A percentile compares a stretch with the other conserved stretches of the same genome.
Evolutionary conservation across 2,888 invertebrate genomes (phyloP).

Genomic region (Lagria hirta): DNA sequence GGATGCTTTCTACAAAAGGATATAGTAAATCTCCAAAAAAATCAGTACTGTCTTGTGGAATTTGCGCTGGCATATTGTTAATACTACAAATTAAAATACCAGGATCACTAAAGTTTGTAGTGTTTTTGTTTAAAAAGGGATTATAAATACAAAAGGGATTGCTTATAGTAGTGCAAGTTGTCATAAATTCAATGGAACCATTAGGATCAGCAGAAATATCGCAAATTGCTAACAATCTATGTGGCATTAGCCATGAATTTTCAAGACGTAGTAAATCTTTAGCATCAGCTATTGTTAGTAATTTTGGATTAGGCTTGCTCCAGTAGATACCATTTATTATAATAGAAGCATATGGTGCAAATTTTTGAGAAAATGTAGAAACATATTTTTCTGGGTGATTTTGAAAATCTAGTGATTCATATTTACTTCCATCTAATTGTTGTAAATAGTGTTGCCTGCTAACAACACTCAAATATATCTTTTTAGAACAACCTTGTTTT

Average conservation of each 20-base stretch:
- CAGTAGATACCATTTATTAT: constrained; percentile 99
- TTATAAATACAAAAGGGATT: constrained; percentile 99
- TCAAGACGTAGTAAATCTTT: constrained; percentile 88
- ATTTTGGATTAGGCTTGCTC: constrained; percentile 94
- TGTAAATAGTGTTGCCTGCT: constrained; percentile 92
- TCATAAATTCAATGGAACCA: constrained; percentile 93
- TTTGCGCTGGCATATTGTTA: constrained; percentile 99
- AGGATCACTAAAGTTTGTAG: constrained; percentile 93
- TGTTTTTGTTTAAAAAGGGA: constrained; percentile 96
- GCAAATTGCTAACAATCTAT: constrained; percentile 91
- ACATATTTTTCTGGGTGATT: constrained; percentile 91
- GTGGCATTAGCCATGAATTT: constrained; percentile 86
- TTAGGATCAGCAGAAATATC: constrained; percentile 98
- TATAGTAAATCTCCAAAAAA: constrained; percentile 93
- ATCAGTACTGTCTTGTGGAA: constrained; percentile 96
- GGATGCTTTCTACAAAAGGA: constrained; percentile 87
- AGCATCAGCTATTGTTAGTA: constrained; percentile 97
- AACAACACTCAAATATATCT: constrained; percentile 95
- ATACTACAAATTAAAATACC: constrained; percentile 99
- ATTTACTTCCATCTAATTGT: constrained; percentile 88
- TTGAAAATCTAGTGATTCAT: constrained; percentile 85
- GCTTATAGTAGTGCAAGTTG: constrained; percentile 99
- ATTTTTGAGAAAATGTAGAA: constrained; percentile 94
- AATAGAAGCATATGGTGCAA: constrained; percentile 96
- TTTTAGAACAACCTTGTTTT: constrained; percentile 93